Conservation (phyloP, 2,888 invertebrate species). For the Drosophila paramelanica region DNA sequence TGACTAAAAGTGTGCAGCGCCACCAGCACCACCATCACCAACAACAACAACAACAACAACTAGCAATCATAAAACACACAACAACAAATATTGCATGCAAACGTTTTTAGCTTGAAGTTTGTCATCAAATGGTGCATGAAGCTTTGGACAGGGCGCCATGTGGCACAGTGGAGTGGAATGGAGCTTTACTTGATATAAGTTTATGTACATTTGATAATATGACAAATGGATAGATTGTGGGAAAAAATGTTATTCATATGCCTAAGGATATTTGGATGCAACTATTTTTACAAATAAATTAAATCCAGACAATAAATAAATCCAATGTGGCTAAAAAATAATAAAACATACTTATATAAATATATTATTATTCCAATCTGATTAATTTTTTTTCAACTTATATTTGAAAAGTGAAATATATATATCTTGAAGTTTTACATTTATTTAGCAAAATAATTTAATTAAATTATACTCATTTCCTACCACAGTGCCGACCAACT, state of each 20-base stretch:
- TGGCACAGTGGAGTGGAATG: constrained; percentile 43
- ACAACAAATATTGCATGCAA: constrained; percentile 76
- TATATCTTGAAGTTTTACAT: too few species aligned
- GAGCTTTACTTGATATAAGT: background rate
- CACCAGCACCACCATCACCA: constrained; percentile 45
- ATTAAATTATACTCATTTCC: background rate
- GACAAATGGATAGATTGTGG: too few species aligned
- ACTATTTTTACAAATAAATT: background rate
- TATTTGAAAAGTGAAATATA: too few species aligned
- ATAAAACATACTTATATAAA: too few species aligned
- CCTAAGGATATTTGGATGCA: too few species aligned
- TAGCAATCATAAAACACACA: constrained; percentile 56
- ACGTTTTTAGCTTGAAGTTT: constrained; percentile 74
- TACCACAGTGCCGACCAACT: constrained; percentile 48
- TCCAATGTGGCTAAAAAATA: too few species aligned
- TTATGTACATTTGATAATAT: background rate
- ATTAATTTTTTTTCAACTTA: too few species aligned
- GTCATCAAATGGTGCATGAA: constrained; percentile 78
- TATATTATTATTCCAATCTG: too few species aligned
- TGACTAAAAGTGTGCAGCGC: constrained; percentile 75
- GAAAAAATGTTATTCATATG: too few species aligned
- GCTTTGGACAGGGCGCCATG: constrained; percentile 30
- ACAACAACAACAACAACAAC: constrained; percentile 51
- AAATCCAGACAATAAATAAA: background rate
- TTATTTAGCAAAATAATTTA: background rate